Evolutionary conservation across 2,888 invertebrate species (phyloP).

Genomic region (Endotricha flammealis): DNA sequence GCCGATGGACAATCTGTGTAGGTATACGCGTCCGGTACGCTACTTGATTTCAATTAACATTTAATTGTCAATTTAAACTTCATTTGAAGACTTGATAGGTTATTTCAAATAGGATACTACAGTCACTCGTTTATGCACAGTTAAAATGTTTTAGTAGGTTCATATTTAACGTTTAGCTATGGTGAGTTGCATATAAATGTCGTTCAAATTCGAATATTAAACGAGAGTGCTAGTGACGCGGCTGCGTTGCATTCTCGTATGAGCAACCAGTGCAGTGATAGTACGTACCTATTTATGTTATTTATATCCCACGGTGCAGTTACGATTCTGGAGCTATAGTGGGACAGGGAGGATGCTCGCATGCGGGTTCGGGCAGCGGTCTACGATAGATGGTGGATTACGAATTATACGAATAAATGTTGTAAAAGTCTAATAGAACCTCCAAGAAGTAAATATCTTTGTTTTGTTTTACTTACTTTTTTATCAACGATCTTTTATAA

Average conservation of each 20-base stretch:
- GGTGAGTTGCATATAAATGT: background rate
- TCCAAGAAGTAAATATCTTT: too few relatives aligned
- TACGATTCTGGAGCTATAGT: slow-evolving; percentile 23
- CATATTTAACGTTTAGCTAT: background rate
- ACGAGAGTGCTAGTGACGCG: background rate
- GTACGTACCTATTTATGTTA: slow-evolving; percentile 15
- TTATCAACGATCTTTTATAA: too few relatives aligned
- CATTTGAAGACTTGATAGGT: background rate
- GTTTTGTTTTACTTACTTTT: too few relatives aligned
- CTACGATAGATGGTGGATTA: slow-evolving; percentile 1
- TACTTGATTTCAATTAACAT: slow-evolving; percentile 34
- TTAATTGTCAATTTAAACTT: slow-evolving; percentile 27
- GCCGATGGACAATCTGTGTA: slow-evolving; percentile 44
- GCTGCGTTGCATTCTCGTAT: slow-evolving; percentile 5
- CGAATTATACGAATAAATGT: background rate
- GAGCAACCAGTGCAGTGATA: background rate
- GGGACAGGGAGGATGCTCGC: slow-evolving; percentile 21
- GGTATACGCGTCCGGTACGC: slow-evolving; percentile 54
- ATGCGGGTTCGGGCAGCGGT: slow-evolving; percentile 21
- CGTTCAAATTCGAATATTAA: background rate
- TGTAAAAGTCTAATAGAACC: too few relatives aligned
- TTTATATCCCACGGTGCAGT: slow-evolving; percentile 19
- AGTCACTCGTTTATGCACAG: background rate
- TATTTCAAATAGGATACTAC: slow-evolving; percentile 2
- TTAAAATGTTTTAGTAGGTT: background rate